Evolutionary conservation across 2,797 vertebrate genomes (phyloP), one percentile per base, ranked within the genome.

Genomic region (Smutsia gigantea): DNA sequence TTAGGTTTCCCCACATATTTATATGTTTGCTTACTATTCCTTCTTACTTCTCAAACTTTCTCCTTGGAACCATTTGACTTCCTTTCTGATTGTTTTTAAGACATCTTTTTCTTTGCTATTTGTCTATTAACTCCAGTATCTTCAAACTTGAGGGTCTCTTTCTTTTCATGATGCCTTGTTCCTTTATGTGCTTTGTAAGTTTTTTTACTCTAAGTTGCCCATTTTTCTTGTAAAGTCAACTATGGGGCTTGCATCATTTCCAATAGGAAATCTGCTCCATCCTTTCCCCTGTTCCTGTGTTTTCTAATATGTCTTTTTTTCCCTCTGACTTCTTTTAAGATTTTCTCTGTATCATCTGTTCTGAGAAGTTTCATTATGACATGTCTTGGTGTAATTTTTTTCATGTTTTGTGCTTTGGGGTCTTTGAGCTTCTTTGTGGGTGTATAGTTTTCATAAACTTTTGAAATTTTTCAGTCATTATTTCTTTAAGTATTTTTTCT

Each of bases 361-460:
- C 83, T 94, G 21, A 92, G 42, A 8, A 82, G 34, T 83, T 93
- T 88, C 31, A 29, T 85, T 93, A 68, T 78, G n/a, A 64, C 92
- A 34, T 71, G 7, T 2, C 2, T 77, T 92, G 49, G 59, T 96
- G 5, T 90, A 37, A 87, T 90, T 87, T 85, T 86, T 49, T 79
- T 63, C 21, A 66, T 85, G 14, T 64, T 84, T 92, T 94, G 31
- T 90, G 15, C 79, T 92, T 86, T 91, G 31, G 37, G 27, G 18
- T 94, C 31, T 46, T 79, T 55, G 7, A 79, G 42, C 25, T 92
- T 87, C 14, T 93, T 94, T 87, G 25, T 87, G 37, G 15, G 27
- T 82, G 89, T 94, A 57, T 82, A 75, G 51, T 92, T 82, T 94
- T 95, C 18, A 85, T 94, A 53, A 96, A 71, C 75, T 87, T 87